phyloP scores from a whole-genome alignment of 2,888 invertebrate genomes.

The Volucella bombylans region DNA sequence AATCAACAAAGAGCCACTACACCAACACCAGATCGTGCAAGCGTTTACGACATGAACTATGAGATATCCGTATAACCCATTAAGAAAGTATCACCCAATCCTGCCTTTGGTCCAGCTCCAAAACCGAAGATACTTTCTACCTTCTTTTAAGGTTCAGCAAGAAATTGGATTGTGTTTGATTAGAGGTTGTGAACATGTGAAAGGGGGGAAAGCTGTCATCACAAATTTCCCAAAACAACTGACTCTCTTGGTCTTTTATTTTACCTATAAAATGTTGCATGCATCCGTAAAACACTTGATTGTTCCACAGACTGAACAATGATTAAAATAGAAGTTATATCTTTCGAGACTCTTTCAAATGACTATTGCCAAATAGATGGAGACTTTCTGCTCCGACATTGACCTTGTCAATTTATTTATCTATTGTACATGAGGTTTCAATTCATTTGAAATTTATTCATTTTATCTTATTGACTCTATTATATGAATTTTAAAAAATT shows the following conservation, averaged over 20 bases:
- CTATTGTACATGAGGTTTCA: too few species aligned
- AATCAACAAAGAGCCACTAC: constrained; percentile 83
- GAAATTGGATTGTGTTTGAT: constrained; percentile 18
- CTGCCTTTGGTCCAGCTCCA: constrained; percentile 63
- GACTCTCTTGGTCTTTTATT: background rate
- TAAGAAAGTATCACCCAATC: constrained; percentile 77
- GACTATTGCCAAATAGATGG: too few species aligned
- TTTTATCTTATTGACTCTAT: too few species aligned
- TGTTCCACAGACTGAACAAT: too few species aligned
- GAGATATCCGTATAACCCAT: constrained; percentile 94
- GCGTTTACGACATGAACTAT: constrained; percentile 97
- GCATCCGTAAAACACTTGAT: too few species aligned
- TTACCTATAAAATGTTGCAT: too few species aligned
- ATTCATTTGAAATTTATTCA: too few species aligned
- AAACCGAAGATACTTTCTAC: constrained; percentile 69
- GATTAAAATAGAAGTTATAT: too few species aligned
- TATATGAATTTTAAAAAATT: too few species aligned
- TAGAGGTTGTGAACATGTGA: constrained; percentile 46
- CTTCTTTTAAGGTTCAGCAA: constrained; percentile 52
- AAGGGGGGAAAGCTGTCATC: background rate
- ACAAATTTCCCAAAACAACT: background rate
- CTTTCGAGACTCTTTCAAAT: too few species aligned
- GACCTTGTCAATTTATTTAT: too few species aligned
- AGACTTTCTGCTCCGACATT: too few species aligned
- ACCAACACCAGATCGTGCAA: constrained; percentile 91